phyloP scores from a whole-genome alignment of 2,797 vertebrate species.

The Sebastes itinus region DNA sequence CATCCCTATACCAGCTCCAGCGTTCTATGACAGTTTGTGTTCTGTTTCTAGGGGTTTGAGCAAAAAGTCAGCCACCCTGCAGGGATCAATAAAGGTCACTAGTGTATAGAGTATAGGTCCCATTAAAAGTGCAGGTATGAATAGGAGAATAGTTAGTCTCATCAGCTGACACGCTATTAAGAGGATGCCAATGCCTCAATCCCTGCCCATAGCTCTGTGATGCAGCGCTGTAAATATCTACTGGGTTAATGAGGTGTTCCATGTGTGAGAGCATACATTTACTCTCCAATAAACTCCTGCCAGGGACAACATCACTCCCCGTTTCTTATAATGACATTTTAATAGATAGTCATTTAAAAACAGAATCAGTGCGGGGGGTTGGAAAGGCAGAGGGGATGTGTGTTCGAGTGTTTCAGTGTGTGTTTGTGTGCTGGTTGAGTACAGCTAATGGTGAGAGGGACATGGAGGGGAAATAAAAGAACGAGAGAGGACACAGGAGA shows the following conservation, averaged over 20 bases:
- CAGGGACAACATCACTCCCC: slow-evolving; percentile 56
- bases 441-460: neutral
- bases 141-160: neutral
- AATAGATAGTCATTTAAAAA: slow-evolving; percentile 67
- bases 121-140: slow-evolving; percentile 41
- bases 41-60: neutral
- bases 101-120: neutral
- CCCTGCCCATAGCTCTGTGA: slow-evolving; percentile 9
- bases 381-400: neutral
- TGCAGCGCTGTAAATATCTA: slow-evolving; percentile 60
- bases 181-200: slow-evolving; percentile 32
- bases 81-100: slow-evolving; percentile 22
- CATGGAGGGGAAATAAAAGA: neutral
- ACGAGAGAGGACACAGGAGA: neutral
- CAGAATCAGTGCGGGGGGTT: slow-evolving; percentile 5
- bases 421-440: neutral
- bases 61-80: neutral
- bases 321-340: slow-evolving; percentile 70
- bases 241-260: slow-evolving; percentile 68
- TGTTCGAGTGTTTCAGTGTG: neutral
- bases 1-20: neutral
- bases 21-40: neutral
- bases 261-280: slow-evolving; percentile 62
- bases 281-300: slow-evolving; percentile 65
- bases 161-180: slow-evolving; percentile 42